A percentile compares a stretch with the other conserved stretches of the same genome.
phyloP scores from a whole-genome alignment of 2,797 vertebrate species.

The Onychomys leucogaster region DNA sequence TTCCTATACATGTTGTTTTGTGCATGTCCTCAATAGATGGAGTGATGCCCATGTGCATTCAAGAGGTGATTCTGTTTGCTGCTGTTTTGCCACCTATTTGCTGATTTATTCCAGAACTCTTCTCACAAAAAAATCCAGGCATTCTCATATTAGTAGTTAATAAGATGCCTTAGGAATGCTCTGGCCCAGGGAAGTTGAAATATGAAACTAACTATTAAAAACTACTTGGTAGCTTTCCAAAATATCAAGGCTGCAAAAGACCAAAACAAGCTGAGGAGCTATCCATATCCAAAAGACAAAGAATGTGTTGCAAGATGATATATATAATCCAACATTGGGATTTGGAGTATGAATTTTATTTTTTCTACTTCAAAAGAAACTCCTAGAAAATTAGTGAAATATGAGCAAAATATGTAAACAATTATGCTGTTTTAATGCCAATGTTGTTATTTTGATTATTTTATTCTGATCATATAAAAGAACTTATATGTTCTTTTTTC shows the following conservation, averaged over 20 bases:
- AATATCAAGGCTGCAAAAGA: not conserved
- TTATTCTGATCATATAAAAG: not conserved
- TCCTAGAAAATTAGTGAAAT: not conserved
- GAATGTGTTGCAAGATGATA: not conserved
- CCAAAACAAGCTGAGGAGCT: not conserved
- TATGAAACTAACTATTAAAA: not conserved
- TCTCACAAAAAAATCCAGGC: not conserved
- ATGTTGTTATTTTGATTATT: not conserved
- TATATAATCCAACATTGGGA: not conserved
- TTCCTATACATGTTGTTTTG: not conserved
- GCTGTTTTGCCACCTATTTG: not conserved
- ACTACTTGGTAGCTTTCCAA: not conserved
- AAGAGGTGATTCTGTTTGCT: not conserved
- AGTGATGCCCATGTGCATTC: not conserved
- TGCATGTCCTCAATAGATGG: not conserved
- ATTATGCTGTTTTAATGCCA: not conserved
- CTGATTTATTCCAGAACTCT: too few species aligned
- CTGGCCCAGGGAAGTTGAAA: not conserved
- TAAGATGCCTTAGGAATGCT: not conserved
- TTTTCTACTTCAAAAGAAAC: not conserved
- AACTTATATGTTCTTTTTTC: not conserved
- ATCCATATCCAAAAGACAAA: not conserved
- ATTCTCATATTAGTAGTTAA: not conserved
- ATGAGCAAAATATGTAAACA: not conserved
- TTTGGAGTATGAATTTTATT: not conserved